Evolutionary conservation across 1,140 invertebrate species (phyloP).

Genomic region (Ooceraea biroi): DNA sequence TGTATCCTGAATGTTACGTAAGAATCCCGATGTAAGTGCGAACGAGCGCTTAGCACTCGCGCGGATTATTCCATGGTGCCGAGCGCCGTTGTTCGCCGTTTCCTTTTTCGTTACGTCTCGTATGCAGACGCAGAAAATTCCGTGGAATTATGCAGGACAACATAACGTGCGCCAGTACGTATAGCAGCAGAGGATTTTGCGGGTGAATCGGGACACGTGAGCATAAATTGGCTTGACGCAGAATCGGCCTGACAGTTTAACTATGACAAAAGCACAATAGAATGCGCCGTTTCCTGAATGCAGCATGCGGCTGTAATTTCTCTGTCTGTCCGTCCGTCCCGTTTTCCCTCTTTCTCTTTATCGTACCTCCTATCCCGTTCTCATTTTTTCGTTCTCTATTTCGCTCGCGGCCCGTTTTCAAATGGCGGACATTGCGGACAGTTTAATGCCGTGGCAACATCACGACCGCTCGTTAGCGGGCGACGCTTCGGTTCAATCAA

Average conservation of each 20-base stretch:
- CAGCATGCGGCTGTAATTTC: slow-evolving; percentile 81
- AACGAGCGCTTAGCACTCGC: slow-evolving; percentile 43
- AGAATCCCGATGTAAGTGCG: slow-evolving; percentile 10
- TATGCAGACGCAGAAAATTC: slow-evolving; percentile 60
- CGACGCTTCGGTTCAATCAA: slow-evolving; percentile 75
- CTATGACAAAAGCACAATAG: slow-evolving; percentile 86
- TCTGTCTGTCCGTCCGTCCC: slow-evolving; percentile 73
- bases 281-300: slow-evolving; percentile 85
- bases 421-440: slow-evolving; percentile 85
- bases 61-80: slow-evolving; percentile 47
- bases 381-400: slow-evolving; percentile 74
- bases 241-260: slow-evolving; percentile 86
- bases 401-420: slow-evolving; percentile 76
- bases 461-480: slow-evolving; percentile 80
- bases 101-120: slow-evolving; percentile 45
- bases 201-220: slow-evolving; percentile 68
- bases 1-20: neutral
- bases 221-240: slow-evolving; percentile 79
- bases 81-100: slow-evolving; percentile 41
- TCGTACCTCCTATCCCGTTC: slow-evolving; percentile 60
- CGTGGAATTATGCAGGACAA: slow-evolving; percentile 68
- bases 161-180: slow-evolving; percentile 66
- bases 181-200: slow-evolving; percentile 41
- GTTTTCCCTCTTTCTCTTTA: slow-evolving; percentile 66
- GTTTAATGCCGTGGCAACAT: slow-evolving; percentile 83